Evolutionary conservation across 1,140 invertebrate genomes (phyloP).

Genomic region (Leucophenga varia): DNA sequence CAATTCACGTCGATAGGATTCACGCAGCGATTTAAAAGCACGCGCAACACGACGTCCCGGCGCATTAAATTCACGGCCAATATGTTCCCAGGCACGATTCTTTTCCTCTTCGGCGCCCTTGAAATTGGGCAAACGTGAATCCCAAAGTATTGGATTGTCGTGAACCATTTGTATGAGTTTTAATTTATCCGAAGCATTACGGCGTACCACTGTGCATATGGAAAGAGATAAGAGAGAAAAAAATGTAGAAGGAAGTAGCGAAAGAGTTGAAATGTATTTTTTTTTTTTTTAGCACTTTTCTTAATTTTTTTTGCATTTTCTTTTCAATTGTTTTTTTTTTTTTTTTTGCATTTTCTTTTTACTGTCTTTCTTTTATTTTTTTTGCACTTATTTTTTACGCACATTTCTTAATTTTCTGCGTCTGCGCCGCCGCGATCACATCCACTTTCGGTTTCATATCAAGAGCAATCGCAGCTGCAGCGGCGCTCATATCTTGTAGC

Average conservation of each 20-base stretch:
- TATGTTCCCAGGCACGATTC: constrained; percentile 50
- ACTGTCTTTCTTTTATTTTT: too few relatives aligned
- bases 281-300: too few relatives aligned
- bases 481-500: constrained; percentile 41
- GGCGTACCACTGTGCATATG: constrained; percentile 37
- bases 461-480: constrained; percentile 39
- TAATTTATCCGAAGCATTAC: constrained; percentile 49
- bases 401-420: constrained; percentile 51
- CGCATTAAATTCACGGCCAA: constrained; percentile 50
- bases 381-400: constrained; percentile 17
- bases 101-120: constrained; percentile 55
- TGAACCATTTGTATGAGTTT: constrained; percentile 55
- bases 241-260: not conserved
- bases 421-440: constrained; percentile 14
- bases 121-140: constrained; percentile 51
- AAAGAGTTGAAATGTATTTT: too few relatives aligned
- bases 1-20: constrained; percentile 50
- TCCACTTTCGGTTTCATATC: constrained; percentile 43
- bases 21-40: constrained; percentile 49
- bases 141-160: constrained; percentile 51
- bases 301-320: not conserved
- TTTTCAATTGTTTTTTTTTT: not conserved
- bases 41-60: constrained; percentile 47
- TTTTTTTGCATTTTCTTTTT: not conserved
- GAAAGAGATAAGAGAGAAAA: not conserved